phyloP scores from a whole-genome alignment of 2,113 vertebrate species.

The Syrrhaptes paradoxus region DNA sequence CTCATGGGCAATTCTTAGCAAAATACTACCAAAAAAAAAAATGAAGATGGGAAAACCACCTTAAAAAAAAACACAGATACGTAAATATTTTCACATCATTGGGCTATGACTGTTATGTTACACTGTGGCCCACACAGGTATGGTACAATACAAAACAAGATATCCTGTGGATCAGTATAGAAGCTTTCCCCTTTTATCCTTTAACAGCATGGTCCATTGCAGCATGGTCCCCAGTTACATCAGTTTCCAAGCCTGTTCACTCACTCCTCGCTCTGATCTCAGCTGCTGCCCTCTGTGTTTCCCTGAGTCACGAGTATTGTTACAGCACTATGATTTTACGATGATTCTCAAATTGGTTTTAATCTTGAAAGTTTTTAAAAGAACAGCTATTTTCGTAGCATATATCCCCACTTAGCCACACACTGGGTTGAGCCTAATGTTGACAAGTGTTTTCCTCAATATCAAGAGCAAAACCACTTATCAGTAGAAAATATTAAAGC shows the following conservation, averaged over 20 bases:
- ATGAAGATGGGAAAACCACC: not conserved
- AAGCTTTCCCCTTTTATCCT: not conserved
- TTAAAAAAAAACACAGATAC: not conserved
- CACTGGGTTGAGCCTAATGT: not conserved
- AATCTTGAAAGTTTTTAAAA: not conserved
- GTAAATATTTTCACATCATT: not conserved
- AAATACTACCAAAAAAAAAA: not conserved
- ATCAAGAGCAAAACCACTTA: not conserved
- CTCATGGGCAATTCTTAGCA: not conserved
- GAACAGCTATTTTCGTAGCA: not conserved
- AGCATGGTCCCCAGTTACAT: not conserved
- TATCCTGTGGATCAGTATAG: too few relatives aligned
- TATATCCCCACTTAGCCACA: not conserved
- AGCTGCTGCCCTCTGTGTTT: not conserved
- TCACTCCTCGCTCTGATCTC: not conserved
- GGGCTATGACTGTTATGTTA: not conserved
- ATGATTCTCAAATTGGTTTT: not conserved
- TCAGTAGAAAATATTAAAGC: not conserved
- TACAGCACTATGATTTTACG: not conserved
- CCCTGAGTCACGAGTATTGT: accelerated
- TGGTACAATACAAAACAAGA: not conserved
- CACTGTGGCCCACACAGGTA: not conserved
- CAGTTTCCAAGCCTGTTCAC: not conserved
- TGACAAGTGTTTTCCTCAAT: not conserved
- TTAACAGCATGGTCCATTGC: not conserved